Percentiles rank a stretch among this genome's conserved stretches.
phyloP scores from a whole-genome alignment of 2,888 invertebrate genomes.

The Melieria omissa region DNA sequence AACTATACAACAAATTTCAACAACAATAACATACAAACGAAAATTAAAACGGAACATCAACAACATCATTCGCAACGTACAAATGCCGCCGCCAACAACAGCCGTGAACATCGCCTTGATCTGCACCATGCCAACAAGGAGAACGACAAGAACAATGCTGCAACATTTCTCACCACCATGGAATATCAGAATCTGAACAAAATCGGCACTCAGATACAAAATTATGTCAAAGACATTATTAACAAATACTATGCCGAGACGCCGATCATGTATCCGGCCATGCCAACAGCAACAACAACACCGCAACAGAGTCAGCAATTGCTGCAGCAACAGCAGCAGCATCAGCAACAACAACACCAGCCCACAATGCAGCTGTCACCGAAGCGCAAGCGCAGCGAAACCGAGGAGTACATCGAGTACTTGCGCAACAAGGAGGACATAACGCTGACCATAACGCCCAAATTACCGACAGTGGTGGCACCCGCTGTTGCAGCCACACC shows the following conservation, averaged over 20 bases:
- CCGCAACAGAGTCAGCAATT: slow-evolving; percentile 44
- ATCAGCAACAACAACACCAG: slow-evolving; percentile 41
- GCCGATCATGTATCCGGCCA: slow-evolving; percentile 53
- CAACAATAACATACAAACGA: slow-evolving; percentile 42
- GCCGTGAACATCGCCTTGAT: slow-evolving; percentile 57
- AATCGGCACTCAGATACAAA: slow-evolving; percentile 65
- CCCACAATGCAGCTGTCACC: slow-evolving; percentile 43
- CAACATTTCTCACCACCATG: slow-evolving; percentile 63
- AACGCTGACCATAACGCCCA: slow-evolving; percentile 64
- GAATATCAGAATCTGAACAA: slow-evolving; percentile 66
- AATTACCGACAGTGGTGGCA: slow-evolving; percentile 24
- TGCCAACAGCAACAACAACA: slow-evolving; percentile 54
- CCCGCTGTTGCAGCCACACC: slow-evolving; percentile 27
- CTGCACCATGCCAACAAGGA: slow-evolving; percentile 45
- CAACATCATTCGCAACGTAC: slow-evolving; percentile 30
- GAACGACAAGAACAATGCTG: slow-evolving; percentile 42
- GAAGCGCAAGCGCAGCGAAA: slow-evolving; percentile 60
- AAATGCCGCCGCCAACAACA: slow-evolving; percentile 40
- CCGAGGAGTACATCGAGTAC: slow-evolving; percentile 66
- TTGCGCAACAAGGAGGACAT: slow-evolving; percentile 66
- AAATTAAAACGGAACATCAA: slow-evolving; percentile 41
- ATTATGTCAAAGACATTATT: slow-evolving; percentile 66
- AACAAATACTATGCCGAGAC: slow-evolving; percentile 66
- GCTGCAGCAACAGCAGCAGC: slow-evolving; percentile 37
- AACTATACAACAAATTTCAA: slow-evolving; percentile 47